Conservation (phyloP, 2,888 invertebrate genomes). For the Fragum fragum region DNA sequence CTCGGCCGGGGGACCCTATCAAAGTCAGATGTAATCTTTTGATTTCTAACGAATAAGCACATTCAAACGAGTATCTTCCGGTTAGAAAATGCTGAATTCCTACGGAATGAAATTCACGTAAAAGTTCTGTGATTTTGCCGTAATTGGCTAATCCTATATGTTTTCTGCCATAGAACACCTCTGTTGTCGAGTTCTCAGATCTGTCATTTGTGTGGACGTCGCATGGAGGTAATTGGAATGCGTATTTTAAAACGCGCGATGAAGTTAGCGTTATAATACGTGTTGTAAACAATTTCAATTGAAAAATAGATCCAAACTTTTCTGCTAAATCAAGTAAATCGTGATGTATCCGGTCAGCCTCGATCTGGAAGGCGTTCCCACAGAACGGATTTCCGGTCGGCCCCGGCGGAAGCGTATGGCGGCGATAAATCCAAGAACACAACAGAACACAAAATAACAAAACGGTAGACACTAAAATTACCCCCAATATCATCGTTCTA, state of each 20-base stretch:
- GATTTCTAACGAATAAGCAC: constrained; percentile 26
- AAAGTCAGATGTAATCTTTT: constrained; percentile 39
- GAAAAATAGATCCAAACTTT: constrained; percentile 52
- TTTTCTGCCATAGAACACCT: constrained; percentile 58
- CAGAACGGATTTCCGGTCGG: constrained; percentile 51
- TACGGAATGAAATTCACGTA: constrained; percentile 53
- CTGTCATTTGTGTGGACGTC: constrained; percentile 55
- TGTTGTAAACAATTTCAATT: constrained; percentile 48
- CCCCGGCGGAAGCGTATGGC: constrained; percentile 44
- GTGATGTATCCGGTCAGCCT: constrained; percentile 49
- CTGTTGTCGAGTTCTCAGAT: constrained; percentile 52
- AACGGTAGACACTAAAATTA: not conserved
- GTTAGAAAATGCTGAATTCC: constrained; percentile 47
- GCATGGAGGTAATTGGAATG: constrained; percentile 42
- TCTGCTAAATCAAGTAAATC: constrained; percentile 42
- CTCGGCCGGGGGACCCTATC: constrained; percentile 25
- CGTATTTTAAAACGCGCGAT: constrained; percentile 23
- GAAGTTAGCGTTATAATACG: constrained; percentile 49
- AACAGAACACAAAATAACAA: constrained; percentile 21
- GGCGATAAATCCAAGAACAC: constrained; percentile 33
- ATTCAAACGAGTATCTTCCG: constrained; percentile 41
- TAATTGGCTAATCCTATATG: constrained; percentile 64
- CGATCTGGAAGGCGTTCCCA: constrained; percentile 58
- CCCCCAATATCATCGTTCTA: constrained; percentile 13
- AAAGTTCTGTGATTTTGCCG: constrained; percentile 31